Percentiles rank a stretch among this genome's conserved stretches.
These are phyloP conservation scores for Uromys caudimaculatus DNA, from an alignment of 2,797 vertebrate genomes.

Conservation along the genomic window DNA sequence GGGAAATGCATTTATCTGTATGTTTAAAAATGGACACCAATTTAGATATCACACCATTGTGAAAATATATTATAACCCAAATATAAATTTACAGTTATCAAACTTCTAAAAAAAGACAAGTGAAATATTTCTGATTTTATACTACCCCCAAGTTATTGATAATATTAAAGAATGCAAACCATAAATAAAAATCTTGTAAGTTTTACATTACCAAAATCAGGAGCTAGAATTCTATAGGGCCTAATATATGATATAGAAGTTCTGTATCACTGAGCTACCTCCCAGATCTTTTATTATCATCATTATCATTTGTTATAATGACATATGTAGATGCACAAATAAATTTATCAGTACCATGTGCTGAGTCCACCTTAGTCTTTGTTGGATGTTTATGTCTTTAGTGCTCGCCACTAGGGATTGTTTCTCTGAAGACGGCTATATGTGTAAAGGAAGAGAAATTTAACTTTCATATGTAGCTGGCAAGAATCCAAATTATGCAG, in stretches of 20 bases:
- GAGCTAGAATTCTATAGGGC: background rate
- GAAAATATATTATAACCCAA: background rate
- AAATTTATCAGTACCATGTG: background rate
- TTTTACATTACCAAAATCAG: background rate
- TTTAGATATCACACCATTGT: background rate
- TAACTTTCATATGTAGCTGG: background rate
- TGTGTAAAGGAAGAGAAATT: background rate
- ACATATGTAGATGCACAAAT: background rate
- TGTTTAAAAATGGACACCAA: background rate
- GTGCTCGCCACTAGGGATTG: background rate
- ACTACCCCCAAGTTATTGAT: background rate
- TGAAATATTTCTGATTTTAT: background rate
- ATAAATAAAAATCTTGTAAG: background rate
- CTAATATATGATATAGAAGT: background rate
- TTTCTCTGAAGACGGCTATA: background rate
- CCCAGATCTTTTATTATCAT: background rate
- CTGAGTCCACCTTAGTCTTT: background rate
- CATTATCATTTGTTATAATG: background rate
- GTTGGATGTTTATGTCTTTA: background rate
- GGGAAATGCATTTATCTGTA: background rate
- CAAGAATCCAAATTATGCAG: conserved; percentile 19
- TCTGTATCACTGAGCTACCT: background rate
- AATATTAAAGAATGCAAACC: background rate
- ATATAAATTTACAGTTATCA: background rate
- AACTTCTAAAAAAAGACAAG: background rate